A percentile compares a stretch with the other conserved stretches of the same genome.
Evolutionary conservation across 2,797 vertebrate species (phyloP).

Genomic region (Pangasius djambal): DNA sequence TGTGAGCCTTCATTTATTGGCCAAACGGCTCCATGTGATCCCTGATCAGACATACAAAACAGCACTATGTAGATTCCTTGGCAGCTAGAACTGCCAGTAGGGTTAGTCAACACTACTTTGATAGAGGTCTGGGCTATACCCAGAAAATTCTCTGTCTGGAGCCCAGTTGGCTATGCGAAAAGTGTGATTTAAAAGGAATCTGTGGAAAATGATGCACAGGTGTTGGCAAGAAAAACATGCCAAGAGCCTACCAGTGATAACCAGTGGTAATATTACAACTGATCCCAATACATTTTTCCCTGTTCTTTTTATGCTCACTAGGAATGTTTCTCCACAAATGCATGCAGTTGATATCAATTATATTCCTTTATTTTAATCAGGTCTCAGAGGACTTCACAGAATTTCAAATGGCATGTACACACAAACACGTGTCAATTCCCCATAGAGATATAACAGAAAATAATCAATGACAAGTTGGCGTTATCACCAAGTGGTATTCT

Average conservation of each 20-base stretch:
- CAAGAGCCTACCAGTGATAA: neutral
- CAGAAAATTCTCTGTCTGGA: conserved; percentile 48
- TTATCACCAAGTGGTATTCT: too few species aligned
- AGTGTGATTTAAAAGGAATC: conserved; percentile 37
- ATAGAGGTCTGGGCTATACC: conserved; percentile 39
- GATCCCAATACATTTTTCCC: neutral
- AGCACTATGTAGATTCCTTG: conserved; percentile 40
- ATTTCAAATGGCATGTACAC: conserved; percentile 22
- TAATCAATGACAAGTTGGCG: too few species aligned
- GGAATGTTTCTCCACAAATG: neutral
- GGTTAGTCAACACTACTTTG: conserved; percentile 54
- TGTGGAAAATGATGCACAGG: conserved; percentile 42
- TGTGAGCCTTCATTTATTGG: conserved; percentile 39
- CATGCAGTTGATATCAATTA: neutral
- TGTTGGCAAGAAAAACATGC: conserved; percentile 27
- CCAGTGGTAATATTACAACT: conserved; percentile 1
- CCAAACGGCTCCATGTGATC: conserved; percentile 32
- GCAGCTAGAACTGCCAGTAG: conserved; percentile 30
- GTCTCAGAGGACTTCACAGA: neutral
- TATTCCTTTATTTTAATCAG: conserved; percentile 1
- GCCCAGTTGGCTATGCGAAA: conserved; percentile 27
- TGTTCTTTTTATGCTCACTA: neutral
- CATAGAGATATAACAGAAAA: conserved; percentile 7
- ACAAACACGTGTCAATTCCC: conserved; percentile 18
- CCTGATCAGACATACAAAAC: conserved; percentile 50